phyloP scores from a whole-genome alignment of 1,140 invertebrate species.

The Pachyrhynchus sulphureomaculatus region DNA sequence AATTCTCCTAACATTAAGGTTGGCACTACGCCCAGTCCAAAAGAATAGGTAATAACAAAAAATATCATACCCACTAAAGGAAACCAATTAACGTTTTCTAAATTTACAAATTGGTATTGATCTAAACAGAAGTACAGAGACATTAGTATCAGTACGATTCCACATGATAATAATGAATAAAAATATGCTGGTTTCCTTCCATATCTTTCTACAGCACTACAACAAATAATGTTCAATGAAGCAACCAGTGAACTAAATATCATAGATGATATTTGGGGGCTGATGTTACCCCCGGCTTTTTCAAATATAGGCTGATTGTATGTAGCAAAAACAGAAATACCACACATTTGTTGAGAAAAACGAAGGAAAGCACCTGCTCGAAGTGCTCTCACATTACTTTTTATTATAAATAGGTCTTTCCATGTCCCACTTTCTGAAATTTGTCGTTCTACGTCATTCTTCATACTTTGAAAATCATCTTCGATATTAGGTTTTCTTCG shows the following conservation, averaged over 20 bases:
- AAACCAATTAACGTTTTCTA: conserved; percentile 40
- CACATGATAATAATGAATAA: conserved; percentile 59
- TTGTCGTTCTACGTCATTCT: conserved; percentile 35
- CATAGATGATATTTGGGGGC: conserved; percentile 30
- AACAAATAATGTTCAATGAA: conserved; percentile 61
- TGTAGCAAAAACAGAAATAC: conserved; percentile 26
- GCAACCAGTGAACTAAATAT: conserved; percentile 57
- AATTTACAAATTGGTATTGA: conserved; percentile 34
- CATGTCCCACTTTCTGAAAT: conserved; percentile 30
- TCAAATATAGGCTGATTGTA: conserved; percentile 43
- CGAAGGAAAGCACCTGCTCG: conserved; percentile 34
- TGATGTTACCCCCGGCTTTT: conserved; percentile 40
- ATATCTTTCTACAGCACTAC: conserved; percentile 66
- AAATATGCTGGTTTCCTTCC: conserved; percentile 68
- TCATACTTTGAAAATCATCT: conserved; percentile 38
- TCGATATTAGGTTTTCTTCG: conserved; percentile 38
- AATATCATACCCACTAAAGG: conserved; percentile 41
- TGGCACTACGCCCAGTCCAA: conserved; percentile 36
- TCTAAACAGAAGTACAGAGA: conserved; percentile 62
- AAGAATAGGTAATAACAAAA: conserved; percentile 34
- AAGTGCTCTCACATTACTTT: conserved; percentile 41
- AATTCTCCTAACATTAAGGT: too few species aligned
- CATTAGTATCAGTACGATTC: conserved; percentile 55
- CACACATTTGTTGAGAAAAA: conserved; percentile 27
- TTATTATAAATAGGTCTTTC: conserved; percentile 34